Percentiles rank a stretch among this genome's conserved stretches.
phyloP scores from a whole-genome alignment of 2,888 invertebrate species.

The Drosophila mercatorum region DNA sequence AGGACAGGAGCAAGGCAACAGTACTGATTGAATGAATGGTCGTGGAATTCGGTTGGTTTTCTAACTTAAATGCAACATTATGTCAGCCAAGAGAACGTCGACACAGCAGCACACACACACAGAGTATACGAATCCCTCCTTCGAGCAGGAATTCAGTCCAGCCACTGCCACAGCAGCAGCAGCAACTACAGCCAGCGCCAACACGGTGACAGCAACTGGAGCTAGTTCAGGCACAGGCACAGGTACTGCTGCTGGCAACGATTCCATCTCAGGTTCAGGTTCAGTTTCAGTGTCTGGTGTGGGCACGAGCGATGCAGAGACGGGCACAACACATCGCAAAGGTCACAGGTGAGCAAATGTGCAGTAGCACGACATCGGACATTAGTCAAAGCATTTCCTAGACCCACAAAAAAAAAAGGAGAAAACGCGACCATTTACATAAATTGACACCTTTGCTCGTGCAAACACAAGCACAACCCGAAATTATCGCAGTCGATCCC shows the following conservation, averaged over 20 bases:
- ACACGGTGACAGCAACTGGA: slow-evolving; percentile 18
- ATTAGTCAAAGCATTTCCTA: slow-evolving; percentile 17
- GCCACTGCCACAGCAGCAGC: not conserved
- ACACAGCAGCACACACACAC: slow-evolving; percentile 53
- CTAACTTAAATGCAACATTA: slow-evolving; percentile 70
- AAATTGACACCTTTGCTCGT: slow-evolving; percentile 63
- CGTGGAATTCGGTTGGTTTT: slow-evolving; percentile 22
- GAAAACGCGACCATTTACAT: slow-evolving; percentile 47
- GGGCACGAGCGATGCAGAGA: slow-evolving; percentile 52
- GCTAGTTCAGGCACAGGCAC: not conserved
- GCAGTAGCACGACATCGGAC: slow-evolving; percentile 57
- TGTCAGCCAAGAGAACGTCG: slow-evolving; percentile 67
- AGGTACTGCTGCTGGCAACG: slow-evolving; percentile 6
- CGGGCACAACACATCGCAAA: slow-evolving; percentile 87
- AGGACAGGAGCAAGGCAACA: slow-evolving; percentile 20
- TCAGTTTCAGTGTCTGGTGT: slow-evolving; percentile 25
- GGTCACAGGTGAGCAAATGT: slow-evolving; percentile 86
- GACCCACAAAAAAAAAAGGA: not conserved
- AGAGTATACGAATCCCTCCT: slow-evolving; percentile 80
- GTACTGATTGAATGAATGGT: slow-evolving; percentile 58
- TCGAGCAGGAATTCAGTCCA: slow-evolving; percentile 69
- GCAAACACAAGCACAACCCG: slow-evolving; percentile 44
- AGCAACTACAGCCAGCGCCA: not conserved
- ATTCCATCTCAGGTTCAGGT: slow-evolving; percentile 19
- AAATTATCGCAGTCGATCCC: slow-evolving; percentile 14